phyloP scores from a whole-genome alignment of 2,888 invertebrate genomes.

The Drosophila kambysellisi region DNA sequence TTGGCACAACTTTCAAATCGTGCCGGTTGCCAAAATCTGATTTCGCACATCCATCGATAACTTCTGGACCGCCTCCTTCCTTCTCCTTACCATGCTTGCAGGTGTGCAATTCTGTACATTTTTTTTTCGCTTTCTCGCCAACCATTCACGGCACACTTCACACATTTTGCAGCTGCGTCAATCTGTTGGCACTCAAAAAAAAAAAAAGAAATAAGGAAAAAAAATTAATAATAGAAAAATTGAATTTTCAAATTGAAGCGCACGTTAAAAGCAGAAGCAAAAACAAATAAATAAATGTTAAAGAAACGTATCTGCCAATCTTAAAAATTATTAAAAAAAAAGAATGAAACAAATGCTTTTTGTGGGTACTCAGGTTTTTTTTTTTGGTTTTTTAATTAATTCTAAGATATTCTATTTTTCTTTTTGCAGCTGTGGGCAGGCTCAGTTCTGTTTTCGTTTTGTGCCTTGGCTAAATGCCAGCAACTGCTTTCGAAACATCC shows the following conservation, averaged over 20 bases:
- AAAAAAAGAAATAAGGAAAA: background rate
- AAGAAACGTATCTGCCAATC: background rate
- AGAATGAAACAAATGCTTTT: background rate
- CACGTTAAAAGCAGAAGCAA: background rate
- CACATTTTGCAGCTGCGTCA: slow-evolving; percentile 51
- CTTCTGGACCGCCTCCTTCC: background rate
- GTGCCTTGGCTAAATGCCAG: slow-evolving; percentile 53
- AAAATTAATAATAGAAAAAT: background rate
- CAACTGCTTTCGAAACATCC: slow-evolving; percentile 8
- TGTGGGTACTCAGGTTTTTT: too few relatives aligned
- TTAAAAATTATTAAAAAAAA: background rate
- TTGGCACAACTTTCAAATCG: slow-evolving; percentile 49
- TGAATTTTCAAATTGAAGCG: background rate
- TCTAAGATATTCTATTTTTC: background rate
- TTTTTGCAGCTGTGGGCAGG: background rate
- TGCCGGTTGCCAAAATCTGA: slow-evolving; percentile 46
- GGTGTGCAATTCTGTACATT: slow-evolving; percentile 29
- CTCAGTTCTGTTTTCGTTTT: background rate
- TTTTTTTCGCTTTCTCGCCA: background rate
- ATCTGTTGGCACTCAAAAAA: slow-evolving; percentile 32
- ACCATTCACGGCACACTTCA: slow-evolving; percentile 42
- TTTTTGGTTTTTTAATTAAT: too few relatives aligned
- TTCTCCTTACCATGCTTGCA: background rate
- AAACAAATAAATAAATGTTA: background rate
- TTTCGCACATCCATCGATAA: slow-evolving; percentile 36